Evolutionary conservation across 2,113 vertebrate genomes (phyloP), one percentile per base, ranked within the genome.

Genomic region (Mormyrus lacerda): DNA sequence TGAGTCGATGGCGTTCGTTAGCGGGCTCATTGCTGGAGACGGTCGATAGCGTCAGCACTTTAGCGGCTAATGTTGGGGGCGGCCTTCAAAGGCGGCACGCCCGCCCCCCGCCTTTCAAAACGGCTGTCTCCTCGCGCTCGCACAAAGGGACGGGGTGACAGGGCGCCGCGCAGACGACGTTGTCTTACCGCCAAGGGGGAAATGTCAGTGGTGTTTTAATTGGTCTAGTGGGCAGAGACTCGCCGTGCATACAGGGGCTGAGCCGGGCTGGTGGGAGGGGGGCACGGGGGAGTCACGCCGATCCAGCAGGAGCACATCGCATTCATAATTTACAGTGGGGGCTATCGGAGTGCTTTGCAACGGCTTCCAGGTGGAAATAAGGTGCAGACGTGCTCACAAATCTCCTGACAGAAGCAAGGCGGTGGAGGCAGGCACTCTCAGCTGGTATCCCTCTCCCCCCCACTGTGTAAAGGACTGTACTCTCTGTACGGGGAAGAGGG

Each of bases 271-370:
- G 9, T 2, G 87, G n/a, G 42, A 3, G 24, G 58, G 10, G 61
- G 39, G 58, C 42, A 42, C 55, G 0, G 5, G 58, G 21, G 35
- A 31, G 82, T 50, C 42, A 31, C 42, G 11, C 55, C 92, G 93
- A 91, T 90, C 92, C 91, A 90, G 87, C 92, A 92, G 91, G 89
- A 87, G 90, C 91, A 88, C 89, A n/a, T 21, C 55, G 45, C 92
- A 95, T 95, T 93, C 88, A 95, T 95, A 93, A 95, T 95, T 95
- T 93, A 95, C 92, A 92, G 94, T 93, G 94, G 94, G 61, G 61
- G 11, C 61, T 27, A 27, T 94, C 94, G 95, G 94, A 92, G 95
- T 91, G 93, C 94, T 93, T 93, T 53, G 3, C 51, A 53, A 19
- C 51, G 93, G 92, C 90, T 95, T 92, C 55, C 17, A 73, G 27